Percentiles rank a stretch among this genome's conserved stretches.
These are phyloP conservation scores for Conopomorpha cramerella DNA, from an alignment of 1,140 invertebrate species.

Conservation along the genomic window DNA sequence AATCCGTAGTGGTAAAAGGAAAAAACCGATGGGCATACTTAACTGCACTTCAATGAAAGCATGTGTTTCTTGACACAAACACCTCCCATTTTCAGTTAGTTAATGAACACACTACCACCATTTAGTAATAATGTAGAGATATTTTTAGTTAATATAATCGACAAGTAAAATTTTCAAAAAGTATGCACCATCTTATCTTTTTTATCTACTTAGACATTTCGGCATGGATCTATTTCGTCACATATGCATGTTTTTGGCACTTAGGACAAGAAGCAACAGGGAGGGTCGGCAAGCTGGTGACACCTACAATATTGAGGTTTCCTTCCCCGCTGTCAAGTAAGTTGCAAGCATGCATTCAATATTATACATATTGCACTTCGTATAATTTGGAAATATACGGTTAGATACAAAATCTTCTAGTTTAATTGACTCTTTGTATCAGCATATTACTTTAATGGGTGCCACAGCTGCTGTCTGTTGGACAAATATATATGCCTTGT, in stretches of 20 bases:
- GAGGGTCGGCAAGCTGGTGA: slow-evolving; percentile 73
- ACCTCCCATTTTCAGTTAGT: not conserved
- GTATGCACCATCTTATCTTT: not conserved
- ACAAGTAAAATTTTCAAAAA: not conserved
- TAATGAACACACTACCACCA: no score
- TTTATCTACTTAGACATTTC: slow-evolving; percentile 2
- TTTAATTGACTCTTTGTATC: no score
- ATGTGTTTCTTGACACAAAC: slow-evolving; percentile 10
- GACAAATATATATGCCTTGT: no score
- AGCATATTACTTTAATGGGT: no score
- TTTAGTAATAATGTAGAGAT: no score
- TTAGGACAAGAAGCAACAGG: slow-evolving; percentile 59
- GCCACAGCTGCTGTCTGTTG: no score
- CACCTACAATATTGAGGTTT: slow-evolving; percentile 87
- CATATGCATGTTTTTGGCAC: slow-evolving; percentile 54
- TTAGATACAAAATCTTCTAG: no score
- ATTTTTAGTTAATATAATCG: no score
- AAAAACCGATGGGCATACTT: no score
- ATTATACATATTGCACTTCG: no score
- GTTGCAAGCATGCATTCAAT: slow-evolving; percentile 61
- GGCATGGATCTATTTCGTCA: slow-evolving; percentile 41
- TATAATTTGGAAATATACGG: no score
- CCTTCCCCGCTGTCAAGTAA: slow-evolving; percentile 92
- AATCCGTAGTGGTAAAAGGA: no score
- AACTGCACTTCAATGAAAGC: slow-evolving; percentile 6